These are phyloP conservation scores for Callipepla californica DNA, from an alignment of 2,113 vertebrate species.

Conservation along the genomic window DNA sequence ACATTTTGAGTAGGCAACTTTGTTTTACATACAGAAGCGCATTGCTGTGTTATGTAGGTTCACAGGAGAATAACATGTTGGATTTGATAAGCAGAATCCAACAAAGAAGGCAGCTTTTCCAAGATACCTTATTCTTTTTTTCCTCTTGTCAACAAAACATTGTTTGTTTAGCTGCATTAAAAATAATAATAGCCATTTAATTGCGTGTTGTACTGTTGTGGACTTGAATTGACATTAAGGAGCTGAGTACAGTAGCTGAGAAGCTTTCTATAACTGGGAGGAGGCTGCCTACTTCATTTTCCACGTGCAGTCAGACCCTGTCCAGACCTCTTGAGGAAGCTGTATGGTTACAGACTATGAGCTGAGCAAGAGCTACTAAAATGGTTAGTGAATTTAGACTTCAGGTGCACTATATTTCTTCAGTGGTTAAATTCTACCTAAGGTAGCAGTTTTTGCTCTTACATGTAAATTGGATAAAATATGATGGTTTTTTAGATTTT, in stretches of 20 bases:
- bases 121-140: not conserved
- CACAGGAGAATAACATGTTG: rapidly evolving
- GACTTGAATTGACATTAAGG: not conserved
- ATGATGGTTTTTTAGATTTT: not conserved
- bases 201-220: not conserved
- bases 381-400: not conserved
- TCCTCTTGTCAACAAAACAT: not conserved
- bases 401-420: not conserved
- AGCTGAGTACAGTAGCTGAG: not conserved
- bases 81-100: not conserved
- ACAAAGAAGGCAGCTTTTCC: not conserved
- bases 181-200: not conserved
- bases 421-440: not conserved
- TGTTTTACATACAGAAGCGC: not conserved
- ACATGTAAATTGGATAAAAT: not conserved
- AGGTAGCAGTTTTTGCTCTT: not conserved
- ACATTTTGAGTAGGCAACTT: not conserved
- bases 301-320: not conserved
- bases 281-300: not conserved
- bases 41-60: not conserved
- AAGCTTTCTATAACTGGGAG: not conserved
- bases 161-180: not conserved
- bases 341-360: not conserved
- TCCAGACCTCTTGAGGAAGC: not conserved
- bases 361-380: not conserved